phyloP scores from a whole-genome alignment of 2,797 vertebrate species.

The Pipistrellus kuhlii region DNA sequence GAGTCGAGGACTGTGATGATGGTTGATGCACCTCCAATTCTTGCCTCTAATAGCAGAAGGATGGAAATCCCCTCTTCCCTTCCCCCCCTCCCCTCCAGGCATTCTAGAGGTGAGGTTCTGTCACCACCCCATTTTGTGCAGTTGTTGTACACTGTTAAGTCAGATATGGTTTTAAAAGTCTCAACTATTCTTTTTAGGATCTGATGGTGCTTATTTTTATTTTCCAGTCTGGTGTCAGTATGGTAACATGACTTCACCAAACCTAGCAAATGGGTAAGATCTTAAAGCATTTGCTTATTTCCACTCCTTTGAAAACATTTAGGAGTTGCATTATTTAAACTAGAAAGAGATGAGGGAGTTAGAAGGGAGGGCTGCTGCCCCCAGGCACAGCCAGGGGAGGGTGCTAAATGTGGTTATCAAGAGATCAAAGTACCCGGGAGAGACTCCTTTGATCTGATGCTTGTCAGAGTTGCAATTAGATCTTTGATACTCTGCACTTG shows the following conservation, averaged over 20 bases:
- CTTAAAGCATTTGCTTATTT: slow-evolving; percentile 65
- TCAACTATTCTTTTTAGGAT: neutral
- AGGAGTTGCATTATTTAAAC: slow-evolving; percentile 75
- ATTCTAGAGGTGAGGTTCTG: neutral
- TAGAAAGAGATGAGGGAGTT: slow-evolving; percentile 59
- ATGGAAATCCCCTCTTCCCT: neutral
- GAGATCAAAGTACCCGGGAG: slow-evolving; percentile 80
- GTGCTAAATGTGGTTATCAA: slow-evolving; percentile 79
- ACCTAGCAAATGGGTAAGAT: neutral
- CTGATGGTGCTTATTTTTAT: neutral
- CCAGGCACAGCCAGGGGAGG: slow-evolving; percentile 69
- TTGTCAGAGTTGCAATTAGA: slow-evolving; percentile 78
- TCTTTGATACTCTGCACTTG: slow-evolving; percentile 19
- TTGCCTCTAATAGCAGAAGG: neutral
- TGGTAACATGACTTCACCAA: neutral
- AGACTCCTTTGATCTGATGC: slow-evolving; percentile 78
- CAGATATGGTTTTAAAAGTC: neutral
- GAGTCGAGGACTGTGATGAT: accelerated
- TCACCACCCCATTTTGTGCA: neutral
- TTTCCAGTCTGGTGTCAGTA: neutral
- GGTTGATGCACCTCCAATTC: neutral
- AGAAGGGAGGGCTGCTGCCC: slow-evolving; percentile 58
- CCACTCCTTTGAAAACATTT: slow-evolving; percentile 74
- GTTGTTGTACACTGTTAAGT: neutral
- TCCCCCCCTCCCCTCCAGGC: neutral